These are phyloP conservation scores for Sesamia inferens DNA, from an alignment of 2,888 invertebrate genomes.

Conservation along the genomic window DNA sequence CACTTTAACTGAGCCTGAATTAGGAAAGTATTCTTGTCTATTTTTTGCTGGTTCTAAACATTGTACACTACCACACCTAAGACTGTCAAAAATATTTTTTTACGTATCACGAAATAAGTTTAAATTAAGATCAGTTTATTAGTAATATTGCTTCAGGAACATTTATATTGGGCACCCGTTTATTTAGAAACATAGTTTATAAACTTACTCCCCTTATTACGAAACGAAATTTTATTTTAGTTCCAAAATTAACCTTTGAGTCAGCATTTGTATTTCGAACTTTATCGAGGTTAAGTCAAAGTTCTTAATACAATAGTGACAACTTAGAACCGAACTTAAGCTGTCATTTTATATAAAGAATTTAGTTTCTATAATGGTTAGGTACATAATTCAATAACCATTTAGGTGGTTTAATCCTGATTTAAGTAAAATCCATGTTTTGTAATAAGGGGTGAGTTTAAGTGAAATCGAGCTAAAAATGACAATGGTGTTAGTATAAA, in stretches of 20 bases:
- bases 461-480: slow-evolving; percentile 31
- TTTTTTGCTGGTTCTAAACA: slow-evolving; percentile 9
- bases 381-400: too few relatives aligned
- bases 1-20: background rate
- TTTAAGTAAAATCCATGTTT: too few relatives aligned
- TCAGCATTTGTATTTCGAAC: too few relatives aligned
- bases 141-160: slow-evolving; percentile 64
- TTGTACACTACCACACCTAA: slow-evolving; percentile 44
- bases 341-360: too few relatives aligned
- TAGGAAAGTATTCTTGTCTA: background rate
- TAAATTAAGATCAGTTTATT: slow-evolving; percentile 51
- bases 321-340: too few relatives aligned
- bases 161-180: slow-evolving; percentile 52
- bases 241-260: too few relatives aligned
- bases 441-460: background rate
- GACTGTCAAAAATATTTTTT: slow-evolving; percentile 26
- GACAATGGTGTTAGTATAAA: slow-evolving; percentile 29
- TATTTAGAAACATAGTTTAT: slow-evolving; percentile 40
- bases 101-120: slow-evolving; percentile 55
- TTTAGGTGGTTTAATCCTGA: too few relatives aligned
- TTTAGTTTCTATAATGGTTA: too few relatives aligned
- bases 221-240: too few relatives aligned
- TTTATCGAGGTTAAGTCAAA: slow-evolving; percentile 1
- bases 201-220: slow-evolving; percentile 6
- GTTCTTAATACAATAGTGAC: too few relatives aligned